A percentile compares a stretch with the other conserved stretches of the same genome.
These are phyloP conservation scores for Pseudomyrmex cubaensis DNA, from an alignment of 1,140 invertebrate genomes.

Conservation along the genomic window DNA sequence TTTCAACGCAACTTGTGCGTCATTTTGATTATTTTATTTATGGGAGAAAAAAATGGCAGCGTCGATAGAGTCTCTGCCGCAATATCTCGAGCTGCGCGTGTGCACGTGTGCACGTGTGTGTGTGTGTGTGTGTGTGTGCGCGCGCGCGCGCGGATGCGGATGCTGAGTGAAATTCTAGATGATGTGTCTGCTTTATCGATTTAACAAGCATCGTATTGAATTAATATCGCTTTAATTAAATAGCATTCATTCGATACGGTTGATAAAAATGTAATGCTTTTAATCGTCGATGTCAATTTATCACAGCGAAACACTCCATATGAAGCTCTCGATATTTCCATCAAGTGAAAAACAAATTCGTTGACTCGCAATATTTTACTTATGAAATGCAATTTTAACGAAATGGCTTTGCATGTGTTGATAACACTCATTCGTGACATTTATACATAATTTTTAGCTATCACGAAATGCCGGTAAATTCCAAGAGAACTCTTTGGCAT, in stretches of 20 bases:
- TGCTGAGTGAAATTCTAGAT: slow-evolving; percentile 17
- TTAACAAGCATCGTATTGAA: slow-evolving; percentile 25
- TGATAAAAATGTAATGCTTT: slow-evolving; percentile 59
- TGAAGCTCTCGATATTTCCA: slow-evolving; percentile 32
- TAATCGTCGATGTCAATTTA: slow-evolving; percentile 52
- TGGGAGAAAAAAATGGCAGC: too few species aligned
- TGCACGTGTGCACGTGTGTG: too few species aligned
- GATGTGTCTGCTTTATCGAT: slow-evolving; percentile 8
- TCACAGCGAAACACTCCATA: slow-evolving; percentile 47
- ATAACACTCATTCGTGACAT: slow-evolving; percentile 42
- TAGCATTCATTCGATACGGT: slow-evolving; percentile 25
- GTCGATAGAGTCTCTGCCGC: too few species aligned
- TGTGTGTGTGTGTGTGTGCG: too few species aligned
- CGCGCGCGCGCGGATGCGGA: neutral
- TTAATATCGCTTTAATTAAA: slow-evolving; percentile 60
- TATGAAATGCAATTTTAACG: slow-evolving; percentile 53
- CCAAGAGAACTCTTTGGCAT: neutral
- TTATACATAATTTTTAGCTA: slow-evolving; percentile 51
- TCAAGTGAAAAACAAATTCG: slow-evolving; percentile 55
- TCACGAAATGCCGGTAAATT: slow-evolving; percentile 17
- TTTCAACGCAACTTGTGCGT: too few species aligned
- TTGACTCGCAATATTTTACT: slow-evolving; percentile 46
- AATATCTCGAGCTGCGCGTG: too few species aligned
- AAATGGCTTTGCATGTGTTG: slow-evolving; percentile 22
- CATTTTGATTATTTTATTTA: too few species aligned